Evolutionary conservation across 2,797 vertebrate genomes (phyloP), one percentile per base, ranked within the genome.

Genomic region (Hippocampus kuda): DNA sequence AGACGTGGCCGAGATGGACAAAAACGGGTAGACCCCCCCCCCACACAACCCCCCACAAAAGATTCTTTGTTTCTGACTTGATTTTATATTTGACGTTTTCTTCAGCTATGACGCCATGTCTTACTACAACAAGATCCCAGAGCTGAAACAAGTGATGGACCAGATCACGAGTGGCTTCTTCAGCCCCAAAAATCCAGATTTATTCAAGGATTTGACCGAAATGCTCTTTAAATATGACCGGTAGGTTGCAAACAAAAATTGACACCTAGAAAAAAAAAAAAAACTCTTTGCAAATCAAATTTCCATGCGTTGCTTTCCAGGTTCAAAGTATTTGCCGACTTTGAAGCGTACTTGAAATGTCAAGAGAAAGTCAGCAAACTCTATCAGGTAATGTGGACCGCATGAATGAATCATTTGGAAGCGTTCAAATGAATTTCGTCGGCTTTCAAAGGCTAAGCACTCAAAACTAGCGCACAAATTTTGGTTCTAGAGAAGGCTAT

Each of bases 241-340:
- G 97, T 98, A 71, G 86, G 88, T 73, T 13, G 3, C 1, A 56
- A 48, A 41, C 26, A n/a, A n/a, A 24, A 24, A 24, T 15, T 2
- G 16, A 42, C 11, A n/a, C 12, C 7, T 38, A 7, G 1, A 38
- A 38, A 6, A 38, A 8, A n/a, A n/a, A 4, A 34, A 34, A 34
- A 34, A 4, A 34, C 12, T 51, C 48, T n/a, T 48, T n/a, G 11
- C 4, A 18, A 34, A 22, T 48, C 11, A 12, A 67, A 67, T 42
- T 30, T n/a, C 16, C 34, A 2, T 54, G 27, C 65, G 0, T 70
- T 44, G 46, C 27, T 72, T 67, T 20, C 1, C 70, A 99, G 97
- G 71, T 99, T 99, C 87, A 99, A 98, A 84, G 95, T 99, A 57
- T 98, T 98, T 74, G 97, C 96, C 16, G 97, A 99, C 79, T 99